Base-by-base conservation (phyloP, 2,113 vertebrate species). In the Phrynocephalus versicolor region DNA sequence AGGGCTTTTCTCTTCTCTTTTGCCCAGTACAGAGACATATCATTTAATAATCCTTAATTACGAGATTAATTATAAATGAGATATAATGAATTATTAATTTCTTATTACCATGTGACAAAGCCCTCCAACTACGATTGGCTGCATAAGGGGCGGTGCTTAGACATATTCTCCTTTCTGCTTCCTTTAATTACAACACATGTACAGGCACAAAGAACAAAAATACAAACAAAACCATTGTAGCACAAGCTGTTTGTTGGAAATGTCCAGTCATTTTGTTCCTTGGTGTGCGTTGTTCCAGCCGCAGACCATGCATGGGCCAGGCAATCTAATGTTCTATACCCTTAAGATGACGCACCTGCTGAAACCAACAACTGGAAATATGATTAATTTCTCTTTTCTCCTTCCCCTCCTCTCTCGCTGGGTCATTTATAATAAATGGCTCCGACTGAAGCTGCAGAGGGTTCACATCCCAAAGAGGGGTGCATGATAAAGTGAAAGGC, bases 381-480 rank as follows among this genome's bases (percentile, higher is more conserved):
- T 81, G 86, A 94, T 92, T 93, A 90, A 94, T 93, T 80, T 79
- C 57, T 89, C 88, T 89, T n/a, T 51, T 51, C 45, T 51, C 45
- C 45, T 9, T 67, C 30, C 25, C 45, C 45, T 9, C 30, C 30
- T 10, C 74, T 92, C 84, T 85, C 80, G 88, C 0, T 0, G 30
- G 80, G 79, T 90, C 80, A 89, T 92, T 93, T 92, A 85, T 93
- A 91, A 90, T 74, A 83, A 88, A 88, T 81, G 75, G 58, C 35
- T 92, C 79, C 62, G 51, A 76, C 65, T 81, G 58, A 70, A 88
- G 64, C 76, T 72, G 65, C 5, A 25, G 7, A 86, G 70, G n/a
- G 62, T 45, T 30, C 83, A n/a, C 69, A 88, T 89, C 86, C 78
- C 86, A 89, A 76, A 85, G 74, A 90, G 57, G 75, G 12, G 65